Evolutionary conservation across 2,113 vertebrate genomes (phyloP).

Genomic region (Tetrao urogallus): DNA sequence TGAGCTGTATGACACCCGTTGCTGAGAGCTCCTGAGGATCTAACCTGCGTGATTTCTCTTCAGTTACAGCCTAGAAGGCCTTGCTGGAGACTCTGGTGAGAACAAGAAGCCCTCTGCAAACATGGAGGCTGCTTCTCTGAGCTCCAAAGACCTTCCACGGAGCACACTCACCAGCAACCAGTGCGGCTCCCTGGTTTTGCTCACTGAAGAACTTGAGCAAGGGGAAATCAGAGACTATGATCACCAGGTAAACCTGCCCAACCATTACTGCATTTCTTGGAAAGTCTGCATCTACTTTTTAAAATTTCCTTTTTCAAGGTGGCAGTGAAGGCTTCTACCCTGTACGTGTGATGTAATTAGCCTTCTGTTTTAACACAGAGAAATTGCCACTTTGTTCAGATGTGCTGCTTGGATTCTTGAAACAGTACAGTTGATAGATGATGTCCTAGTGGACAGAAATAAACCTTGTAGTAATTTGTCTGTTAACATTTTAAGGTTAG

Average conservation of each 20-base stretch:
- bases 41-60: constrained; percentile 52
- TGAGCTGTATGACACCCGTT: background rate
- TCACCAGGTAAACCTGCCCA: constrained; percentile 78
- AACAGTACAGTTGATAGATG: rapidly evolving
- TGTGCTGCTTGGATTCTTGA: rapidly evolving
- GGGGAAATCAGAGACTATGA: constrained; percentile 75
- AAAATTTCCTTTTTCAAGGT: background rate
- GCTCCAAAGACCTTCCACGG: constrained; percentile 72
- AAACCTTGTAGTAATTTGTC: background rate
- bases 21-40: background rate
- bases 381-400: background rate
- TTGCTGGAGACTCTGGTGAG: constrained; percentile 78
- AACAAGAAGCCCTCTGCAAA: constrained; percentile 76
- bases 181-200: constrained; percentile 86
- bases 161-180: constrained; percentile 74
- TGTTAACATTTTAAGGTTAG: background rate
- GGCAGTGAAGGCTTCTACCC: background rate
- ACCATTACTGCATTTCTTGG: background rate
- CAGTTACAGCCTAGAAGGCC: constrained; percentile 96
- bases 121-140: constrained; percentile 68
- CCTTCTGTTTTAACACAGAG: background rate
- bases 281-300: background rate
- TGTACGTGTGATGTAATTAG: background rate
- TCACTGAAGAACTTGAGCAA: constrained; percentile 86
- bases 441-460: background rate